These are phyloP conservation scores for Cirrhinus mrigala DNA, from an alignment of 2,797 vertebrate genomes.

Conservation along the genomic window DNA sequence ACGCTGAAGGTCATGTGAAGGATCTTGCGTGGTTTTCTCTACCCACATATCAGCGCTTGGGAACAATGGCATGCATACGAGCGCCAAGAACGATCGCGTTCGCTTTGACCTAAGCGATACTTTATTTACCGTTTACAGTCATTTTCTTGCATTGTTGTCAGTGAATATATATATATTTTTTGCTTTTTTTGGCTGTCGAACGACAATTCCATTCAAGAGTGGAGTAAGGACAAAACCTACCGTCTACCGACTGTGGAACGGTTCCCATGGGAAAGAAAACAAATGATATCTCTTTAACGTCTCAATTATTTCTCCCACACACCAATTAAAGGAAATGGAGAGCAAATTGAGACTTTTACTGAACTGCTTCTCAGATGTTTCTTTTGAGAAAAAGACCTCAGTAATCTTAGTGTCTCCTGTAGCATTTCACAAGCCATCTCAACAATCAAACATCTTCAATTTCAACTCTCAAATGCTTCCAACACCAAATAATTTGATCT, in stretches of 20 bases:
- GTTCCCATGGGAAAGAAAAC: conserved; percentile 32
- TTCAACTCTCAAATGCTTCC: not conserved
- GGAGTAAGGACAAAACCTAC: conserved; percentile 6
- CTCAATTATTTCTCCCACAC: conserved; percentile 20
- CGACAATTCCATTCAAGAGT: not conserved
- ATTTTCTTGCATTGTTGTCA: not conserved
- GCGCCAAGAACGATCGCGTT: not conserved
- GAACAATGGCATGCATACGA: conserved; percentile 38
- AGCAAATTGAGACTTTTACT: not conserved
- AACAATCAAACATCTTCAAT: conserved; percentile 4
- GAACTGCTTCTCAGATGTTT: not conserved
- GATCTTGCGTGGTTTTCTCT: conserved; percentile 43
- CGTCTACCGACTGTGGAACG: not conserved
- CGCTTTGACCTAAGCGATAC: not conserved
- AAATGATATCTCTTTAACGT: conserved; percentile 16
- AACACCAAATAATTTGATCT: not conserved
- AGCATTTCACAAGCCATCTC: not conserved
- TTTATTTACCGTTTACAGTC: not conserved
- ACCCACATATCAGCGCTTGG: conserved; percentile 31
- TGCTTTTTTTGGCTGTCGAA: not conserved
- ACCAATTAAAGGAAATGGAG: conserved; percentile 19
- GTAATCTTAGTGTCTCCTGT: not conserved
- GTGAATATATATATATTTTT: not conserved
- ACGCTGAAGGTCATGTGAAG: conserved; percentile 57
- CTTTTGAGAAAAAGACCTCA: not conserved